Percentiles rank a stretch among this genome's conserved stretches.
Conservation (phyloP, 35 echinoderm and acorn worm species). For the Heliocidaris erythrogramma region DNA sequence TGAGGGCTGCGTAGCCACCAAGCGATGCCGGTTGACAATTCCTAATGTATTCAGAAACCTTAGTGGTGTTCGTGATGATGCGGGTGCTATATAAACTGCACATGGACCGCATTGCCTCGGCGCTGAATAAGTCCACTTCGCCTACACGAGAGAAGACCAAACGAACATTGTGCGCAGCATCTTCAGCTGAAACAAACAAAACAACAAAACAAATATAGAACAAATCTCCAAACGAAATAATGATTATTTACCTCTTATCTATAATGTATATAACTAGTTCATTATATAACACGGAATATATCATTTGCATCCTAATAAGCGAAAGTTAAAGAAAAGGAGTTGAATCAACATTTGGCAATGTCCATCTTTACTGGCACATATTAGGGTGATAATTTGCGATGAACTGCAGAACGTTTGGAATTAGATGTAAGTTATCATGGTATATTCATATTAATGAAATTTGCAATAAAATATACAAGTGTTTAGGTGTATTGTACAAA, state of each 20-base stretch:
- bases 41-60: neutral
- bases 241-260: neutral
- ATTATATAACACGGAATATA: neutral
- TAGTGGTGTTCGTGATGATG: neutral
- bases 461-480: too few species aligned
- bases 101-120: slow-evolving; percentile 24
- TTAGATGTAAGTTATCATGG: too few species aligned
- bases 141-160: slow-evolving; percentile 4
- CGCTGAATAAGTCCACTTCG: neutral
- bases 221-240: neutral
- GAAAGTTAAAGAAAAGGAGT: neutral
- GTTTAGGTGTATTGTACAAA: too few species aligned
- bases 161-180: neutral
- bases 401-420: too few species aligned
- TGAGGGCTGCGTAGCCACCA: neutral
- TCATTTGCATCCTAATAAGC: neutral
- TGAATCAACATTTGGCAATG: neutral
- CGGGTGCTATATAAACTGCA: neutral
- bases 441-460: too few species aligned
- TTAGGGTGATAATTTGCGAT: neutral
- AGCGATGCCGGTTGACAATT: neutral
- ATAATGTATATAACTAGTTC: neutral
- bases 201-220: neutral
- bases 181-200: neutral
- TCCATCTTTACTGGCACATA: neutral